Percentiles rank a stretch among this genome's conserved stretches.
These are phyloP conservation scores for Hyles vespertilio DNA, from an alignment of 1,140 invertebrate species.

Conservation along the genomic window DNA sequence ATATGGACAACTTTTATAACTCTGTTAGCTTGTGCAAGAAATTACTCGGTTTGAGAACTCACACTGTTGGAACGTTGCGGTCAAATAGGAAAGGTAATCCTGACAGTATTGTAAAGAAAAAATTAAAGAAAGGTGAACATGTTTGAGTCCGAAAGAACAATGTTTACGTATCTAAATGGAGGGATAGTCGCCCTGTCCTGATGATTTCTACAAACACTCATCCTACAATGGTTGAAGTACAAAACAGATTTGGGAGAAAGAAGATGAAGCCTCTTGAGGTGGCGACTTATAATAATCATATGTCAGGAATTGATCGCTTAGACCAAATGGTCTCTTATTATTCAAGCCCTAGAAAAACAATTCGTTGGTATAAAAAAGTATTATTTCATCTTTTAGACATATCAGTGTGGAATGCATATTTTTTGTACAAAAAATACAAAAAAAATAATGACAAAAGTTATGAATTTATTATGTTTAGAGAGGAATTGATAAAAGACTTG, in stretches of 20 bases:
- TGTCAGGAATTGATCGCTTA: constrained; percentile 36
- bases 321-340: constrained; percentile 43
- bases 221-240: constrained; percentile 18
- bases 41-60: constrained; percentile 29
- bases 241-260: constrained; percentile 16
- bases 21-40: constrained; percentile 25
- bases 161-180: constrained; percentile 45
- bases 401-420: constrained; percentile 26
- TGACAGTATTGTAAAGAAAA: too few relatives aligned
- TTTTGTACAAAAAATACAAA: too few relatives aligned
- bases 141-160: constrained; percentile 27
- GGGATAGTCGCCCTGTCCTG: constrained; percentile 41
- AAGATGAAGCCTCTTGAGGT: constrained; percentile 31
- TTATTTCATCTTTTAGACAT: too few relatives aligned
- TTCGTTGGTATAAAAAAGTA: constrained; percentile 49
- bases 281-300: constrained; percentile 24
- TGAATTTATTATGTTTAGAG: too few relatives aligned
- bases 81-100: constrained; percentile 38
- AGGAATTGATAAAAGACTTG: too few relatives aligned
- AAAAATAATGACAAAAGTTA: too few relatives aligned
- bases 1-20: constrained; percentile 46
- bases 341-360: constrained; percentile 31
- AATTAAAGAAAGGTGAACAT: constrained; percentile 33
- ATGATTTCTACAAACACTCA: constrained; percentile 35
- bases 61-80: constrained; percentile 32